These are phyloP conservation scores for Bombus balteatus DNA, from an alignment of 1,140 invertebrate species.

Conservation along the genomic window DNA sequence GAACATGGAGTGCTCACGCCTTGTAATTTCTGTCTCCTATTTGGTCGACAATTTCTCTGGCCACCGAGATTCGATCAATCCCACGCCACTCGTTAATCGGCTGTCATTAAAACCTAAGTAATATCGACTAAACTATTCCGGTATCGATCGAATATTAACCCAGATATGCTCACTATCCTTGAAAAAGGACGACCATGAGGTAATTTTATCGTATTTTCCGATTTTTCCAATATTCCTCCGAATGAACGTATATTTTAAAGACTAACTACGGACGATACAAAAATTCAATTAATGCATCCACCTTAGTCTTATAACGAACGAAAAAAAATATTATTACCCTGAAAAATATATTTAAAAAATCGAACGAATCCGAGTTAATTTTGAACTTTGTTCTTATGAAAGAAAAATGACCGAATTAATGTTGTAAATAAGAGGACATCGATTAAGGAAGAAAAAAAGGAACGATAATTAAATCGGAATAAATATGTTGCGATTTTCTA, in stretches of 20 bases:
- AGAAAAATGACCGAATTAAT: background rate
- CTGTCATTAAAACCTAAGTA: background rate
- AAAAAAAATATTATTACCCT: background rate
- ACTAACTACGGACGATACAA: no score
- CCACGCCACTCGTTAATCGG: no score
- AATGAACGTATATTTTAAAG: background rate
- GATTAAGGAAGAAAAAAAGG: background rate
- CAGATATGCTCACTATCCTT: background rate
- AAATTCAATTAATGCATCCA: no score
- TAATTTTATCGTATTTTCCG: background rate
- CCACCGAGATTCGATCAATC: background rate
- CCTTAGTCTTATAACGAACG: background rate
- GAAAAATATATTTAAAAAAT: background rate
- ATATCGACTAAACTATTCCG: background rate
- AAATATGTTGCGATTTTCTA: background rate
- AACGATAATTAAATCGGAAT: background rate
- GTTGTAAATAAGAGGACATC: background rate
- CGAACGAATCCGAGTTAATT: background rate
- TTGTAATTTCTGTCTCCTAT: constrained; percentile 39
- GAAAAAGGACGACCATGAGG: background rate
- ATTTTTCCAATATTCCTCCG: background rate
- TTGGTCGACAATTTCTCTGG: constrained; percentile 18
- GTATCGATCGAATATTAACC: background rate
- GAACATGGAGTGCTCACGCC: background rate
- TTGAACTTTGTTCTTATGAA: background rate